These are phyloP conservation scores for Drosophila bifasciata DNA, from an alignment of 1,140 invertebrate genomes.

Conservation along the genomic window DNA sequence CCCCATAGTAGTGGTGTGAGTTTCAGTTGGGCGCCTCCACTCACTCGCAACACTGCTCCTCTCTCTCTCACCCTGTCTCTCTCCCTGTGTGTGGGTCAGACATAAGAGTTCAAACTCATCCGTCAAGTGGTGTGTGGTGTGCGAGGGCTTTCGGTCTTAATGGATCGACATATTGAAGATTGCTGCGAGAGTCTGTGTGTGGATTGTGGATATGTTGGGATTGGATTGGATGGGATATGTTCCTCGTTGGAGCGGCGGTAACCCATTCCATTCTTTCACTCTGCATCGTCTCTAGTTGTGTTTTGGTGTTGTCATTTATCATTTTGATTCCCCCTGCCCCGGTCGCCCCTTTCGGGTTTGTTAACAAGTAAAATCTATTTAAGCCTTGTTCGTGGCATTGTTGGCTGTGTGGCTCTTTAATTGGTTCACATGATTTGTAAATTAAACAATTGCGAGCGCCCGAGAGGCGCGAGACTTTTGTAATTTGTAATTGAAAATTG, in stretches of 20 bases:
- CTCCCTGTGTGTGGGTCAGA: constrained; percentile 68
- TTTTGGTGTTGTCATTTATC: constrained; percentile 83
- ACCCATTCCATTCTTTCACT: constrained; percentile 29
- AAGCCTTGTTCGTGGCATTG: constrained; percentile 73
- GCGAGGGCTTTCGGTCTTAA: constrained; percentile 71
- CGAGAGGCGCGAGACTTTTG: constrained; percentile 62
- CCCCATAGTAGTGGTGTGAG: constrained; percentile 61
- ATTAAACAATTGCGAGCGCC: constrained; percentile 80
- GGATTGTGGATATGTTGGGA: constrained; percentile 7
- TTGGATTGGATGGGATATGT: constrained; percentile 11
- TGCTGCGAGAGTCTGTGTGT: constrained; percentile 33
- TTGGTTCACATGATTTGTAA: constrained; percentile 84
- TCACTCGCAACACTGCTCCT: constrained; percentile 32
- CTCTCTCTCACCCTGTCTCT: constrained; percentile 17
- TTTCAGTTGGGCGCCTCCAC: constrained; percentile 54
- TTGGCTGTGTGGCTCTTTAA: constrained; percentile 62
- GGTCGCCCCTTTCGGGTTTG: constrained; percentile 36
- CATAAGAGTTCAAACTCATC: constrained; percentile 83
- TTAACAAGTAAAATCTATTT: constrained; percentile 83
- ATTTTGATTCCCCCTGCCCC: constrained; percentile 75
- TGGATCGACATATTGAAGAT: constrained; percentile 68
- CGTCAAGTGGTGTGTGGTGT: constrained; percentile 66
- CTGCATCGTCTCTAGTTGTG: constrained; percentile 66
- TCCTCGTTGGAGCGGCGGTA: constrained; percentile 1
- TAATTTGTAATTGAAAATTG: constrained; percentile 80